Conservation (phyloP, 2,113 vertebrate species). For the Corvus hawaiiensis region DNA sequence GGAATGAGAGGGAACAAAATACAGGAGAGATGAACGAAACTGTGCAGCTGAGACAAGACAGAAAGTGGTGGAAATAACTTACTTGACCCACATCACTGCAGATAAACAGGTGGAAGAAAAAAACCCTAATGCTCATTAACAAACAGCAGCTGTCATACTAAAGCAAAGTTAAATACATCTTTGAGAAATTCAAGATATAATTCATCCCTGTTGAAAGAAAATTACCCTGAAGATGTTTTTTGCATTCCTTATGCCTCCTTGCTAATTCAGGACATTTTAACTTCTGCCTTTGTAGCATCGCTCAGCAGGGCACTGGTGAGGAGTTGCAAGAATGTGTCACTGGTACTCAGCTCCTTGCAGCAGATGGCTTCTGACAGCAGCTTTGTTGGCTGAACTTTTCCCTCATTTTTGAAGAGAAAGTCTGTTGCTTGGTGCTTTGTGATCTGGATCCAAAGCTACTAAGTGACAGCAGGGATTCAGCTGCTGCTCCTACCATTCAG, state of each 20-base stretch:
- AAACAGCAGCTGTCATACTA: background rate
- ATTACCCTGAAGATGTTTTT: slow-evolving; percentile 10
- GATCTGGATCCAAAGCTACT: slow-evolving; percentile 21
- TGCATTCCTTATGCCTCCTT: background rate
- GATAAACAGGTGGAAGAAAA: background rate
- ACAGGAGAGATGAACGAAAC: background rate
- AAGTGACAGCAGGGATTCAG: slow-evolving; percentile 31
- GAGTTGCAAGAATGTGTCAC: slow-evolving; percentile 1
- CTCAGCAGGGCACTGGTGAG: background rate
- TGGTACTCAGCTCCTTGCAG: background rate
- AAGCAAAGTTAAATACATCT: background rate
- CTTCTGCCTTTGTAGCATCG: background rate
- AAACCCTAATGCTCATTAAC: background rate
- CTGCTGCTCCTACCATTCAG: background rate
- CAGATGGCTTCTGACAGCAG: slow-evolving; percentile 31
- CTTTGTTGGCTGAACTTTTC: slow-evolving; percentile 20
- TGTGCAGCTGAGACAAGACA: background rate
- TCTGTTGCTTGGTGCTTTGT: slow-evolving; percentile 27
- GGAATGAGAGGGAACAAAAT: background rate
- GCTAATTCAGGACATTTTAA: background rate
- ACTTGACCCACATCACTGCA: background rate
- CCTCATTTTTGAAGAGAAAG: slow-evolving; percentile 3
- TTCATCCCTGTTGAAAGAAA: background rate
- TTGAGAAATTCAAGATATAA: background rate
- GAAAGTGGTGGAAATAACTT: background rate